Percentiles rank a stretch among this genome's conserved stretches.
Evolutionary conservation across 2,797 vertebrate genomes (phyloP).

Genomic region (Arvicola amphibius): DNA sequence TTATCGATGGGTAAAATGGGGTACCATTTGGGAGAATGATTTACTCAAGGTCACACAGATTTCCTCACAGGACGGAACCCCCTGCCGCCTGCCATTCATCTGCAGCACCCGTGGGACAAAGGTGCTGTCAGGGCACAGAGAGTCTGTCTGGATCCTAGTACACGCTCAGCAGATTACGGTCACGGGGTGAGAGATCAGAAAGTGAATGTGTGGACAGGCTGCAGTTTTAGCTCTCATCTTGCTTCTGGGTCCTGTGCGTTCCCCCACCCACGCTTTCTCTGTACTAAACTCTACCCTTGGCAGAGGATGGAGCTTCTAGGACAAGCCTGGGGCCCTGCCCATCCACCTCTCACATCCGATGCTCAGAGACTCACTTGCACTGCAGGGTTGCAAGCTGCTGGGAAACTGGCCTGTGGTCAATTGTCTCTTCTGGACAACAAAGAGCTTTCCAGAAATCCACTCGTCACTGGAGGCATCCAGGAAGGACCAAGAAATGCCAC

Average conservation of each 20-base stretch:
- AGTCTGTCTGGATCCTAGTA: too few species aligned
- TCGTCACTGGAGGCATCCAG: background rate
- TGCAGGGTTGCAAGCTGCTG: background rate
- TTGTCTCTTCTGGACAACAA: background rate
- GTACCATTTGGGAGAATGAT: background rate
- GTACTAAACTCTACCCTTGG: background rate
- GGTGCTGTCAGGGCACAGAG: background rate
- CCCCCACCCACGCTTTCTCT: background rate
- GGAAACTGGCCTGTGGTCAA: background rate
- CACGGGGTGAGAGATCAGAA: fast-evolving
- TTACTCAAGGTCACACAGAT: background rate
- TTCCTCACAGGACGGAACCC: background rate
- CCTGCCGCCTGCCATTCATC: fast-evolving
- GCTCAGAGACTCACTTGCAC: background rate
- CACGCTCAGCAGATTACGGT: background rate
- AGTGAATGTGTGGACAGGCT: background rate
- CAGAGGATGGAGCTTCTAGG: background rate
- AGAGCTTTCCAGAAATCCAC: background rate
- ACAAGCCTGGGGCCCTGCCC: fast-evolving
- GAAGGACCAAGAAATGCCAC: background rate
- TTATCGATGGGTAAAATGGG: background rate
- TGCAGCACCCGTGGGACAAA: background rate
- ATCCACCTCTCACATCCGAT: background rate
- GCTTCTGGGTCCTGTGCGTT: background rate
- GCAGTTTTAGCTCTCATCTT: background rate